Percentiles rank a stretch among this genome's conserved stretches.
Conservation (phyloP, 2,888 invertebrate genomes). For the Abrostola tripartita region DNA sequence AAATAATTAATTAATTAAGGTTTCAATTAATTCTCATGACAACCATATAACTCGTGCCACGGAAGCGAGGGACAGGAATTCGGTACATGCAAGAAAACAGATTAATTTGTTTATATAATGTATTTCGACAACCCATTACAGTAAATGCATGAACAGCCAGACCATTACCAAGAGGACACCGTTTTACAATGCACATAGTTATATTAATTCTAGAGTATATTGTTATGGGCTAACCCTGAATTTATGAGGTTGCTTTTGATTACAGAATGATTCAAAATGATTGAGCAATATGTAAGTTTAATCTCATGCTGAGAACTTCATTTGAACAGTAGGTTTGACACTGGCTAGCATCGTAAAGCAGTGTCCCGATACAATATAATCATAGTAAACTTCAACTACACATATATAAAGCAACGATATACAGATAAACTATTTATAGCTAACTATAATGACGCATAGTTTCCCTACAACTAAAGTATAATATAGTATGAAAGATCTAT, state of each 20-base stretch:
- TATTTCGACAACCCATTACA: constrained; percentile 85
- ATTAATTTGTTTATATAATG: constrained; percentile 78
- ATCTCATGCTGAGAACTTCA: constrained; percentile 3
- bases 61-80: constrained; percentile 70
- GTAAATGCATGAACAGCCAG: constrained; percentile 79
- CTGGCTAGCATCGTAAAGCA: constrained; percentile 58
- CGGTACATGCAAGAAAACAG: constrained; percentile 87
- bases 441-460: constrained; percentile 52
- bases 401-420: constrained; percentile 74
- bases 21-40: neutral
- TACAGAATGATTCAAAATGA: constrained; percentile 5
- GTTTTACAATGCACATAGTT: constrained; percentile 56
- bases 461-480: constrained; percentile 42
- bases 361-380: constrained; percentile 66
- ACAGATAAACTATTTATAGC: constrained; percentile 61
- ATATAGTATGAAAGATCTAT: constrained; percentile 46
- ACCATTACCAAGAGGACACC: constrained; percentile 71
- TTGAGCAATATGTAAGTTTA: constrained; percentile 13
- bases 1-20: neutral
- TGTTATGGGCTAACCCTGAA: constrained; percentile 10
- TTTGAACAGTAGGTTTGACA: constrained; percentile 5
- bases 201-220: constrained; percentile 8
- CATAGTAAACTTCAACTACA: constrained; percentile 67
- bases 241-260: constrained; percentile 9
- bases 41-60: constrained; percentile 67